These are phyloP conservation scores for Eurytoma californica DNA, from an alignment of 2,888 invertebrate genomes.

Conservation along the genomic window DNA sequence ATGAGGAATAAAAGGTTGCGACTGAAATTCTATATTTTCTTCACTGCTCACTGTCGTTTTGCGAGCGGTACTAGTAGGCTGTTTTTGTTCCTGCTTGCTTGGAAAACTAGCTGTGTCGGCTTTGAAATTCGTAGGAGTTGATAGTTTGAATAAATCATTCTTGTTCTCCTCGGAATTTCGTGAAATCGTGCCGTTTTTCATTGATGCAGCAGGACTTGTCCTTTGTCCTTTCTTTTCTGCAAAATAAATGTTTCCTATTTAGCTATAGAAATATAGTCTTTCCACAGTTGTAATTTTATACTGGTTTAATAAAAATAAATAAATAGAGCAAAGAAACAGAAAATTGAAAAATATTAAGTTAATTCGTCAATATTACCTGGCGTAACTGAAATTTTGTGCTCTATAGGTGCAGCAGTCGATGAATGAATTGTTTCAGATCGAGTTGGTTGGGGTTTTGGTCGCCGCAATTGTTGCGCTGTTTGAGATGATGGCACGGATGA, in stretches of 20 bases:
- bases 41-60: conserved; percentile 25
- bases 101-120: conserved; percentile 26
- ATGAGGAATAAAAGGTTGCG: conserved; percentile 58
- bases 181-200: not conserved
- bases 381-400: no score
- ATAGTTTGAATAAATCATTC: not conserved
- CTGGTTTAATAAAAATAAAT: no score
- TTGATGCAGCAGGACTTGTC: not conserved
- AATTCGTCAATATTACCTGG: not conserved
- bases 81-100: conserved; percentile 11
- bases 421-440: not conserved
- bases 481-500: not conserved
- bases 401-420: no score
- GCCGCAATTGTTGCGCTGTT: not conserved
- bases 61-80: not conserved
- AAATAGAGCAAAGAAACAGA: not conserved
- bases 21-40: conserved; percentile 38
- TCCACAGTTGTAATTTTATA: no score
- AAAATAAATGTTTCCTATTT: not conserved
- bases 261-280: no score
- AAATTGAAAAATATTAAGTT: not conserved
- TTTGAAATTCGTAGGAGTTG: conserved; percentile 1
- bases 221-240: not conserved
- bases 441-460: not conserved
- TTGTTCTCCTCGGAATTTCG: not conserved